These are phyloP conservation scores for Temnothorax unifasciatus DNA, from an alignment of 2,888 invertebrate genomes.

Conservation along the genomic window DNA sequence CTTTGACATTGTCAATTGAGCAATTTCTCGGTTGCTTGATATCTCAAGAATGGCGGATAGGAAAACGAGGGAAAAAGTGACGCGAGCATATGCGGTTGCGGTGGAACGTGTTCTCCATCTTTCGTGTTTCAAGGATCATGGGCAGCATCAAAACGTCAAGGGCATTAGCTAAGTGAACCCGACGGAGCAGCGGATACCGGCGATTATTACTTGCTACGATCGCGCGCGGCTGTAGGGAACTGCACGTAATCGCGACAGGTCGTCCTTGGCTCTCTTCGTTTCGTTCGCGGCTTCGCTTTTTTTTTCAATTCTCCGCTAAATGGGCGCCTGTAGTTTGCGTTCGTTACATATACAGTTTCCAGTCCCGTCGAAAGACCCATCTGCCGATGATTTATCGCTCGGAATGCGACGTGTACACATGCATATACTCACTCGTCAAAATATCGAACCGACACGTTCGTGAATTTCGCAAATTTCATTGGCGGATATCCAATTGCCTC, in stretches of 20 bases:
- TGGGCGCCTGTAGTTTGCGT: slow-evolving; percentile 26
- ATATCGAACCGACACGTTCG: slow-evolving; percentile 13
- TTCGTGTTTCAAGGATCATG: slow-evolving; percentile 31
- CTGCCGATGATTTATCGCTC: slow-evolving; percentile 40
- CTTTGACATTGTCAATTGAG: background rate
- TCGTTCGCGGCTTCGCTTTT: slow-evolving; percentile 6
- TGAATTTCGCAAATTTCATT: slow-evolving; percentile 36
- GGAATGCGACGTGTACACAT: background rate
- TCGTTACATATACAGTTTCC: slow-evolving; percentile 22
- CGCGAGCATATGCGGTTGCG: background rate
- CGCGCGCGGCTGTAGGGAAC: slow-evolving; percentile 15
- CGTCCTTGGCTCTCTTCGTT: slow-evolving; percentile 47
- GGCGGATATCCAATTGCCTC: slow-evolving; percentile 33
- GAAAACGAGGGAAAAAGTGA: slow-evolving; percentile 2
- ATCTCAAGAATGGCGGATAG: background rate
- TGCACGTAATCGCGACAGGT: slow-evolving; percentile 52
- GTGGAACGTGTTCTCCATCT: slow-evolving; percentile 1
- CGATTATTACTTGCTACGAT: slow-evolving; percentile 46
- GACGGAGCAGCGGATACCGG: slow-evolving; percentile 34
- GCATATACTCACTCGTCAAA: slow-evolving; percentile 9
- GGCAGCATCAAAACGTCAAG: slow-evolving; percentile 29
- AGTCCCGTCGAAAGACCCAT: slow-evolving; percentile 30
- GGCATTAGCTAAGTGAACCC: slow-evolving; percentile 50
- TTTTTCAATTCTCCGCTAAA: slow-evolving; percentile 21
- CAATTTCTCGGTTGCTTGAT: background rate